Evolutionary conservation across 2,113 vertebrate species (phyloP).

Genomic region (Pluvianellus socialis): DNA sequence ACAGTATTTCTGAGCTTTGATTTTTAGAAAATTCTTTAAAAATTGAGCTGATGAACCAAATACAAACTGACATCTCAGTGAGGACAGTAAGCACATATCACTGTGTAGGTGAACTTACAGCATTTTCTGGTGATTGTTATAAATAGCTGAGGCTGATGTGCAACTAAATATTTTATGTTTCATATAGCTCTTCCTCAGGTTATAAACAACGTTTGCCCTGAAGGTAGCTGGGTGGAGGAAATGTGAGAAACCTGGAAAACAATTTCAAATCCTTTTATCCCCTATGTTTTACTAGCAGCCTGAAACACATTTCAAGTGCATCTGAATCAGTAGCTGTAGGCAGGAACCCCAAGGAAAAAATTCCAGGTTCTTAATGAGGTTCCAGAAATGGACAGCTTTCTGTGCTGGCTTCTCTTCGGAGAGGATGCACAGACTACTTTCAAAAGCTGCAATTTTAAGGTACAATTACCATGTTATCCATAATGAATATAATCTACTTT

Average conservation of each 20-base stretch:
- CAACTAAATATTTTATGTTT: slow-evolving; percentile 18
- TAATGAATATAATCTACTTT: background rate
- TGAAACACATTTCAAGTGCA: background rate
- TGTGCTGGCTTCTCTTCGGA: background rate
- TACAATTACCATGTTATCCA: background rate
- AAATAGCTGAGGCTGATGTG: background rate
- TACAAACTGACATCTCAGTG: background rate
- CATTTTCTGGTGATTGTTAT: background rate
- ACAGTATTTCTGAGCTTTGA: background rate
- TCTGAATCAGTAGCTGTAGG: background rate
- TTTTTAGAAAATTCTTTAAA: background rate
- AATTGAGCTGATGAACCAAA: background rate
- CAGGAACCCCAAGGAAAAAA: background rate
- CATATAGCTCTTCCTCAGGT: background rate
- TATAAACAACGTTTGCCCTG: background rate
- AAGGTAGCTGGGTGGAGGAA: background rate
- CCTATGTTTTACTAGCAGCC: background rate
- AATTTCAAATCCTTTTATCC: background rate
- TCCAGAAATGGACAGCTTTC: background rate
- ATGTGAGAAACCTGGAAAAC: background rate
- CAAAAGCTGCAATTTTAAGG: background rate
- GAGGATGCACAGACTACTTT: background rate
- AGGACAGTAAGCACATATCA: background rate
- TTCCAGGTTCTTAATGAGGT: background rate
- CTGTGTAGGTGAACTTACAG: background rate